These are phyloP conservation scores for Pedetes capensis DNA, from an alignment of 2,113 vertebrate species.

Conservation along the genomic window DNA sequence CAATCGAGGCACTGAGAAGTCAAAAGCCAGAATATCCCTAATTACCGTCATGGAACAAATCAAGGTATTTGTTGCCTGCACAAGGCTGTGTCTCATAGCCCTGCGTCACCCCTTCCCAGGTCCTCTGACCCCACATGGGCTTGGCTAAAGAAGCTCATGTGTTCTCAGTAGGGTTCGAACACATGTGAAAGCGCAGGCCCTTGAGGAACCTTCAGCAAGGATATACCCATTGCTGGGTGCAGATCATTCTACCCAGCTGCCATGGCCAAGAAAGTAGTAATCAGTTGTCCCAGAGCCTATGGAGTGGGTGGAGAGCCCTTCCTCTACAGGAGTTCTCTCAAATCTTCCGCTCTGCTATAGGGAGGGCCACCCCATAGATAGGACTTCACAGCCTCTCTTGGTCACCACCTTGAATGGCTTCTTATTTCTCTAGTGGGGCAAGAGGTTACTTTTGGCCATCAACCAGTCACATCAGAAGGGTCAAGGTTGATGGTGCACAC, in stretches of 20 bases:
- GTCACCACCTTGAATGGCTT: not conserved
- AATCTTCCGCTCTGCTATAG: not conserved
- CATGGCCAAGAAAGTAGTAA: not conserved
- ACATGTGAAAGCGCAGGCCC: not conserved
- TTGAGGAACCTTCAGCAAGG: not conserved
- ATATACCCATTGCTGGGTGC: no score
- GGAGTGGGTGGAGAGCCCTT: not conserved
- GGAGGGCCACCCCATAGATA: not conserved
- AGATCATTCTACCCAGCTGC: not conserved
- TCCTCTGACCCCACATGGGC: not conserved
- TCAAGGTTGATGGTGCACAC: not conserved
- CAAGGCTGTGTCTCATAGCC: not conserved
- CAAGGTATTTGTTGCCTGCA: not conserved
- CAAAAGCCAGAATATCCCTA: not conserved
- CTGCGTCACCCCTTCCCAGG: not conserved
- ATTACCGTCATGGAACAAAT: not conserved
- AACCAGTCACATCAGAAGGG: not conserved
- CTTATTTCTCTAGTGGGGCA: not conserved
- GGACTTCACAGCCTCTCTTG: not conserved
- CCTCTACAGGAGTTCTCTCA: not conserved
- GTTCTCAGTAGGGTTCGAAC: not conserved
- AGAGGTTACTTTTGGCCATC: not conserved
- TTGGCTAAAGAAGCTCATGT: not conserved
- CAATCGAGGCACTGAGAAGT: not conserved
- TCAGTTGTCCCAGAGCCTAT: not conserved